Conservation (phyloP, 2,888 invertebrate species). For the Argyresthia albistria region DNA sequence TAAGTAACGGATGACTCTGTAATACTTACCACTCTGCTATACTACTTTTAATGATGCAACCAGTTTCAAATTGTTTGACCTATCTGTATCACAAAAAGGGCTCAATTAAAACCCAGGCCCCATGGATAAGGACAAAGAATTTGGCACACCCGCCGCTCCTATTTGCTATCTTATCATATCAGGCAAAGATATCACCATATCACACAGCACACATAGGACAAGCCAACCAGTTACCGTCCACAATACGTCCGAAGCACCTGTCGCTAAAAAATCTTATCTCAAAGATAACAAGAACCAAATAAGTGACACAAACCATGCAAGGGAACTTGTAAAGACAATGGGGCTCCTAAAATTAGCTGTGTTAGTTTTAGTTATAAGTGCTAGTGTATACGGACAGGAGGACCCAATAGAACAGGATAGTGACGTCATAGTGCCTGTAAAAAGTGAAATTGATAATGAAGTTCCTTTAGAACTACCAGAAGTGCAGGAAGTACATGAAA, state of each 20-base stretch:
- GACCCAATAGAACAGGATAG: slow-evolving; percentile 33
- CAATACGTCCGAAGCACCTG: slow-evolving; percentile 46
- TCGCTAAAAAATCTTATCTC: slow-evolving; percentile 32
- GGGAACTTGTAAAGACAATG: slow-evolving; percentile 37
- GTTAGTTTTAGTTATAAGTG: slow-evolving; percentile 42
- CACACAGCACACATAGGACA: slow-evolving; percentile 51
- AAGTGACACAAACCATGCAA: slow-evolving; percentile 28
- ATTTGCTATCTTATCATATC: slow-evolving; percentile 67
- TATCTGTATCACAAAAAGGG: background rate
- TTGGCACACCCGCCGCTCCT: slow-evolving; percentile 68
- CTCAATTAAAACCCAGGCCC: background rate
- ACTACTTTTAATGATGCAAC: too few species aligned
- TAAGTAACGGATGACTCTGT: too few species aligned
- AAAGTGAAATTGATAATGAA: slow-evolving; percentile 13
- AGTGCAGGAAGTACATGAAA: slow-evolving; percentile 12
- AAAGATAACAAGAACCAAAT: slow-evolving; percentile 27
- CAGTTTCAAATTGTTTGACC: too few species aligned
- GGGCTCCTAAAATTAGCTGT: slow-evolving; percentile 41
- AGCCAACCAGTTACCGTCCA: slow-evolving; percentile 42
- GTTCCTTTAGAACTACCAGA: slow-evolving; percentile 15
- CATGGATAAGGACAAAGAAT: slow-evolving; percentile 44
- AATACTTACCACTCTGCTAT: too few species aligned
- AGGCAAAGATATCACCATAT: slow-evolving; percentile 53
- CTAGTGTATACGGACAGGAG: slow-evolving; percentile 45
- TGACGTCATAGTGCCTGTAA: slow-evolving; percentile 12